phyloP scores from a whole-genome alignment of 2,113 vertebrate species.

The Beaufortia kweichowensis region DNA sequence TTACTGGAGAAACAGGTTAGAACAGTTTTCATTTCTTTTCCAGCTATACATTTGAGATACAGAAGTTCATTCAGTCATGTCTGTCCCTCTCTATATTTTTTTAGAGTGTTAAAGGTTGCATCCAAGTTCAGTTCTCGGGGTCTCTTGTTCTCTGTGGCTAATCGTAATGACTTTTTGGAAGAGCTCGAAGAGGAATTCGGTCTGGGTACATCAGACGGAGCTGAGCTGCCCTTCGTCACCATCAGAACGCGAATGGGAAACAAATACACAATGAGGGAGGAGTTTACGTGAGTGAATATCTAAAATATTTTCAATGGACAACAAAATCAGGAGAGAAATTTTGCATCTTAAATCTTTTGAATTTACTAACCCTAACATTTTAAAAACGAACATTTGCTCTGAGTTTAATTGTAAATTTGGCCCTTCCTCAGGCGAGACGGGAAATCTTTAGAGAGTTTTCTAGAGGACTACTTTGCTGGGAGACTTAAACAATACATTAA shows the following conservation, averaged over 20 bases:
- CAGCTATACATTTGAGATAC: background rate
- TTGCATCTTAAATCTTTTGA: too few species aligned
- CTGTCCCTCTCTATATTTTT: background rate
- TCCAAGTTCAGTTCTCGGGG: conserved; percentile 64
- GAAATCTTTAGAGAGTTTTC: conserved; percentile 71
- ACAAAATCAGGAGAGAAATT: too few species aligned
- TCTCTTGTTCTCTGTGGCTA: conserved; percentile 71
- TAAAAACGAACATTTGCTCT: background rate
- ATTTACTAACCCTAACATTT: too few species aligned
- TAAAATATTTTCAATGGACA: too few species aligned
- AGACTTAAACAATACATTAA: conserved; percentile 72
- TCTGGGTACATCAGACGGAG: conserved; percentile 63
- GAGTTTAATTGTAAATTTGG: conserved; percentile 5
- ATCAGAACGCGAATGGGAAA: conserved; percentile 70
- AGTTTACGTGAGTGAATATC: conserved; percentile 74
- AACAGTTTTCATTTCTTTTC: too few species aligned
- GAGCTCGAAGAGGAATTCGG: conserved; percentile 77
- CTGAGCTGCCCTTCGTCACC: conserved; percentile 71
- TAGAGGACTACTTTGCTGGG: conserved; percentile 71
- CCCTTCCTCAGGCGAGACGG: conserved; percentile 70
- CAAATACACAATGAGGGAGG: conserved; percentile 78
- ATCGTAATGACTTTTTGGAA: conserved; percentile 69
- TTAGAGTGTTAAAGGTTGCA: conserved; percentile 75
- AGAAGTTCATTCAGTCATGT: background rate
- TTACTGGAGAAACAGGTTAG: conserved; percentile 80